Conservation (phyloP, 92 coral and sea anemone genomes). For the Epizoanthus illoricatus region DNA sequence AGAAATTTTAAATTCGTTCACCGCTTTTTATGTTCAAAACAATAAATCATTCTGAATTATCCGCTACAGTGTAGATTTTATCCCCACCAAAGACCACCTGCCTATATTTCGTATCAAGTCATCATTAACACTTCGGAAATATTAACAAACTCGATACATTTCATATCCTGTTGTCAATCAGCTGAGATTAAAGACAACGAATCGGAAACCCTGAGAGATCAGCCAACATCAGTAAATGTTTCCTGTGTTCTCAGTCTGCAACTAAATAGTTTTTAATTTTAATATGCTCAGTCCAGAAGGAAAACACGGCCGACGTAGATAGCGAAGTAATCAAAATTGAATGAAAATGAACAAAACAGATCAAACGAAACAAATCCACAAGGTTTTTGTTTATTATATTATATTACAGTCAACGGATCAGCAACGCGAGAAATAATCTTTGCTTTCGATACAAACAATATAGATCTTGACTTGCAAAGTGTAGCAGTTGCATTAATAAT, state of each 20-base stretch:
- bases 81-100: conserved; percentile 23
- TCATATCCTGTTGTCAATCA: conserved; percentile 25
- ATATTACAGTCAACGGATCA: no score
- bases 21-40: not conserved
- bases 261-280: conserved; percentile 24
- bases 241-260: conserved; percentile 27
- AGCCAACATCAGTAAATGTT: conserved; percentile 3
- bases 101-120: not conserved
- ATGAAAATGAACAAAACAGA: not conserved
- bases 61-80: conserved; percentile 7
- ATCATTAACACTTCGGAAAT: conserved; percentile 37
- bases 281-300: not conserved
- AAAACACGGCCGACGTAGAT: not conserved
- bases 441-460: no score
- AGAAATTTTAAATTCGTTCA: no score
- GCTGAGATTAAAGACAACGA: not conserved
- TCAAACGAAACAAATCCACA: no score
- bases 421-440: no score
- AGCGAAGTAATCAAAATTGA: not conserved
- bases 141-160: conserved; percentile 45
- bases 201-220: conserved; percentile 2
- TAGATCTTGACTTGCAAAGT: no score
- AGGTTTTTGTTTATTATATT: no score
- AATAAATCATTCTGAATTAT: conserved; percentile 23
- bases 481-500: no score